Evolutionary conservation across 2,888 invertebrate species (phyloP), one percentile per base, ranked within the genome.

Genomic region (Falcaria lacertinaria): DNA sequence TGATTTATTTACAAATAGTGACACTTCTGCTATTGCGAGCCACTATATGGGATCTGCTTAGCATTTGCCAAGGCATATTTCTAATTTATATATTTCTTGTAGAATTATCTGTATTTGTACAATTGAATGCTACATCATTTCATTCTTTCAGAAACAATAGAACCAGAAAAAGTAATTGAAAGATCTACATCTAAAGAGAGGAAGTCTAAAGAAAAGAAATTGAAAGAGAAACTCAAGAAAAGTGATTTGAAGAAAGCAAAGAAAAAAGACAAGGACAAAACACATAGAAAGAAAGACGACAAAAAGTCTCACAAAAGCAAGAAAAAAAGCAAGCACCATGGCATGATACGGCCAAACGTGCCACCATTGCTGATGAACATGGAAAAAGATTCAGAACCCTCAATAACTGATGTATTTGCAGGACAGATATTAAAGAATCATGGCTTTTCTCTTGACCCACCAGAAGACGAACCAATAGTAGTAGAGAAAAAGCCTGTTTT

Each of bases 391-490:
- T 83, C 89, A 2, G 87, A 90, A 42, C 88, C 89, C 2, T 92
- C 92, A 8, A 92, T 92, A 28, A 91, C 92, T 0, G 92, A 92
- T 70, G 90, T 91, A 0, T 91, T 92, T 68, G 92, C 92, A 6
- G 92, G 91, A n/a, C 92, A 92, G 54, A 88, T 92, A 39, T 70
- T 92, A 15, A 90, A 90, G 48, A 85, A 85, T 47, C 89, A 89
- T 65, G 89, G 89, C 0, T 79, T 88, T 15, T 69, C 64, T 13
- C 41, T 84, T 33, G 83, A 83, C 5, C 52, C 58, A 14, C 55
- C 61, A 28, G 77, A 65, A 60, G 78, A 66, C 42, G 74, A 80
- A 25, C 63, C 63, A 32, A 72, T 69, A 11, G 64, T 71, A 14
- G 52, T 58, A 11, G 78, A 85, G 39, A 62, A 55, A 15, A 79